A percentile compares a stretch with the other conserved stretches of the same genome.
These are phyloP conservation scores for Oasisia sp. DNA, from an alignment of 2,888 invertebrate species.

Conservation along the genomic window DNA sequence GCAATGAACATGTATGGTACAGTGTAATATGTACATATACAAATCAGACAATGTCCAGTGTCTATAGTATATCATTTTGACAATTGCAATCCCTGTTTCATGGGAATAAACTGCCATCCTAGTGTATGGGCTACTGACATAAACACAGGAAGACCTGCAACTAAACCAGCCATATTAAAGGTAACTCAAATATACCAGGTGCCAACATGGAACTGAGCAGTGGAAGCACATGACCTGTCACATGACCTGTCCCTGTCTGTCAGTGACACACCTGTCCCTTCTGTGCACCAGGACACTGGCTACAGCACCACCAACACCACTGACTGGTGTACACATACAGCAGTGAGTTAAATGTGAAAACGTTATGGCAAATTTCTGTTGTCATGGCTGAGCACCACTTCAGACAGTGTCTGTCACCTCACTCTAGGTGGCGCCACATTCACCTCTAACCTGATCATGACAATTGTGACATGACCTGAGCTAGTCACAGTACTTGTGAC, in stretches of 20 bases:
- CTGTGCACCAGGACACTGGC: neutral
- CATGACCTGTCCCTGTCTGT: neutral
- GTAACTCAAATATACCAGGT: too few species aligned
- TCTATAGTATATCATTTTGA: too few species aligned
- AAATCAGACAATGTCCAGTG: neutral
- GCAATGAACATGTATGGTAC: neutral
- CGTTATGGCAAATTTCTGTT: neutral
- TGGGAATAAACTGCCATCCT: too few species aligned
- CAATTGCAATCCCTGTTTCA: too few species aligned
- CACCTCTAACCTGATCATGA: neutral
- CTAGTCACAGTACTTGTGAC: too few species aligned
- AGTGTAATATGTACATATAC: neutral
- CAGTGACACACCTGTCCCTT: neutral
- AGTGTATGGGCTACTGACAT: too few species aligned
- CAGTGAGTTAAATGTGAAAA: neutral
- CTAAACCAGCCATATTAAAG: too few species aligned
- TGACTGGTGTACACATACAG: neutral
- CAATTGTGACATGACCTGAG: too few species aligned
- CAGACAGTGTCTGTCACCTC: neutral
- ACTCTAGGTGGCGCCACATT: constrained; percentile 1
- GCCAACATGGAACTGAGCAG: too few species aligned
- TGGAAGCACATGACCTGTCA: too few species aligned
- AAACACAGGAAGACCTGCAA: too few species aligned
- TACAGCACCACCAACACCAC: neutral
- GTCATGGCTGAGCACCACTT: neutral